Conservation (phyloP, 2,113 vertebrate genomes). For the Thymallus thymallus region DNA sequence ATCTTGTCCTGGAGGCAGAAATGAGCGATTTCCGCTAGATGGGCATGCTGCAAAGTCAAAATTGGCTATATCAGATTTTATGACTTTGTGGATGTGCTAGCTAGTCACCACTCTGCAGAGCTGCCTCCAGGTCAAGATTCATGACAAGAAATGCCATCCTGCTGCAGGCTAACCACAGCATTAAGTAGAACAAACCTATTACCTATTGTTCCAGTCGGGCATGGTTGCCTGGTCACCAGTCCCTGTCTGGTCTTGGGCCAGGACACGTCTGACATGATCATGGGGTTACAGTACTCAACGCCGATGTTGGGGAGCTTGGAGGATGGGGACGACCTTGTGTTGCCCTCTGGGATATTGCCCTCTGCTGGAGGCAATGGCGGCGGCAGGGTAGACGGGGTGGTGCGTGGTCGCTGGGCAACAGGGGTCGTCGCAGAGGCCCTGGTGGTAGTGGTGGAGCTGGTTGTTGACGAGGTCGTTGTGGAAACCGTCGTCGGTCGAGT, state of each 20-base stretch:
- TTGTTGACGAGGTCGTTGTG: conserved; percentile 58
- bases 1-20: too few species aligned
- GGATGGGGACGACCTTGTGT: conserved; percentile 69
- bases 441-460: conserved; percentile 55
- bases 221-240: conserved; percentile 81
- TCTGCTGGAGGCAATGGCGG: conserved; percentile 55
- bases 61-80: too few species aligned
- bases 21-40: too few species aligned
- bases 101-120: too few species aligned
- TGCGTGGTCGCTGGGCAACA: conserved; percentile 68
- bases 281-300: conserved; percentile 83
- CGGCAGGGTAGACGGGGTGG: conserved; percentile 70
- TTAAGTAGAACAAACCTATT: conserved; percentile 7
- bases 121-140: too few species aligned
- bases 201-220: conserved; percentile 89
- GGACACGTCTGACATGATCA: conserved; percentile 83
- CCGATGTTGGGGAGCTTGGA: conserved; percentile 83
- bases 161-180: too few species aligned
- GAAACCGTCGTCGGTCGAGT: conserved; percentile 65
- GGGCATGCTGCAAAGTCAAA: too few species aligned
- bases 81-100: too few species aligned
- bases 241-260: conserved; percentile 94
- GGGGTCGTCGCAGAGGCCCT: conserved; percentile 56
- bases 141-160: too few species aligned
- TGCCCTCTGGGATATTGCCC: conserved; percentile 58